Evolutionary conservation across 2,797 vertebrate species (phyloP), one percentile per base, ranked within the genome.

Genomic region (Hybognathus amarus): DNA sequence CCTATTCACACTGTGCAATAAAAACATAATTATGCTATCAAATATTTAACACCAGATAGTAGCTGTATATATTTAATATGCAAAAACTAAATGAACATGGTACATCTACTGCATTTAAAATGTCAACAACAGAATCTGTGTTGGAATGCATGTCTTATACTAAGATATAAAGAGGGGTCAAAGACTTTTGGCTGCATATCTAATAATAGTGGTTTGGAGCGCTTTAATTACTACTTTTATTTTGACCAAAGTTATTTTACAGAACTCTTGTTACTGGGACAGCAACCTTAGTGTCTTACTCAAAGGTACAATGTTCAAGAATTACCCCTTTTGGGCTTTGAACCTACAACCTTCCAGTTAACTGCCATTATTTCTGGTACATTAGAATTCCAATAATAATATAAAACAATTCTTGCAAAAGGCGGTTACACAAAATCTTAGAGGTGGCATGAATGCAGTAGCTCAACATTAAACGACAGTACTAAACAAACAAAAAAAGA

Each of bases 21-120:
- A 87, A 79, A 85, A 22, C 56, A 50, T 84, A 87, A 89, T 86
- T 67, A 81, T 73, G 54, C 18, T 66, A 89, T 87, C 73, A 88
- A 87, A 88, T 86, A 87, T 88, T 79, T 82, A 87, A 86, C 24
- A 82, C 17, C 40, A 18, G 30, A 84, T 73, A 75, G 56, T 71
- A 77, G 33, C 27, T 6, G 5, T n/a, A 59, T 56, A n/a, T 33
- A 66, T 68, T 61, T 82, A 79, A 59, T 77, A 80, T 77, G 70
- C 40, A 17, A 33, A 83, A 75, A 27, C 8, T 11, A 56, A 20
- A 27, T 67, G 13, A 83, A 59, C 33, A 66, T 40, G 59, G 30
- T 82, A 66, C n/a, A 52, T 82, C 22, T 9, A 40, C 45, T 66
- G 80, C n/a, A 66, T 82, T 59, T 59, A 64, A 64, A 67, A 52